phyloP scores from a whole-genome alignment of 2,797 vertebrate species.

The Hydrolagus colliei region DNA sequence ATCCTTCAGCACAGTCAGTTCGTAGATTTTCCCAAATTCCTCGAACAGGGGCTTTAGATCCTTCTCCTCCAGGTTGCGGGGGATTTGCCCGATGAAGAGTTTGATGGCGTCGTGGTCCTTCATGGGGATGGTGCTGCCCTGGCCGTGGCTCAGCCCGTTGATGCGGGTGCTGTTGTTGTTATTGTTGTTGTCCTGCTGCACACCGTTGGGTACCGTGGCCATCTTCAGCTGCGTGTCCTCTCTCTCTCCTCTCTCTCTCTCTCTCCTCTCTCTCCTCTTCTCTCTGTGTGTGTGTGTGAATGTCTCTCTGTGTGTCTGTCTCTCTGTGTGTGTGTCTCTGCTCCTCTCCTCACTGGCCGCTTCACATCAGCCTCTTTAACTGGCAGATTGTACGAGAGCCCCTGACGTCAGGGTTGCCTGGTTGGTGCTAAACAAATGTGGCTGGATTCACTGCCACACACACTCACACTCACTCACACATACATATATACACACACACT shows the following conservation, averaged over 20 bases:
- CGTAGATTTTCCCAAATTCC: conserved; percentile 98
- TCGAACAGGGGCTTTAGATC: conserved; percentile 97
- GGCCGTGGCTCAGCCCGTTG: conserved; percentile 77
- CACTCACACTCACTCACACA: not conserved
- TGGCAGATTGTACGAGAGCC: not conserved
- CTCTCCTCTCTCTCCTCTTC: not conserved
- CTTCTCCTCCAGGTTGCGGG: conserved; percentile 92
- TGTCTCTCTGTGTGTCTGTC: conserved; percentile 37
- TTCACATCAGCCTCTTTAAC: conserved; percentile 38
- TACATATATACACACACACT: not conserved
- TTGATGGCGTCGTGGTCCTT: conserved; percentile 99
- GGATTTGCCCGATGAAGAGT: conserved; percentile 97
- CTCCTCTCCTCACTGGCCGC: conserved; percentile 47
- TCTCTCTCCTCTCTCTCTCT: not conserved
- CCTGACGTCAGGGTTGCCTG: conserved; percentile 28
- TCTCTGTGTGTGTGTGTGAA: not conserved
- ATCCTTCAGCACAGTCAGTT: conserved; percentile 98
- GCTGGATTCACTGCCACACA: not conserved
- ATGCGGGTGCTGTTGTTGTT: conserved; percentile 80
- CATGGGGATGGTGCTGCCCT: conserved; percentile 81
- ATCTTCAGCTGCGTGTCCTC: conserved; percentile 53
- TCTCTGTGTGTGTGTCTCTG: conserved; percentile 49
- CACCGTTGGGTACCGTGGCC: conserved; percentile 83
- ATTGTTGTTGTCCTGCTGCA: conserved; percentile 82
- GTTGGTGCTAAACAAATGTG: conserved; percentile 23